Evolutionary conservation across 2,888 invertebrate genomes (phyloP).

Genomic region (Erebia ligea): DNA sequence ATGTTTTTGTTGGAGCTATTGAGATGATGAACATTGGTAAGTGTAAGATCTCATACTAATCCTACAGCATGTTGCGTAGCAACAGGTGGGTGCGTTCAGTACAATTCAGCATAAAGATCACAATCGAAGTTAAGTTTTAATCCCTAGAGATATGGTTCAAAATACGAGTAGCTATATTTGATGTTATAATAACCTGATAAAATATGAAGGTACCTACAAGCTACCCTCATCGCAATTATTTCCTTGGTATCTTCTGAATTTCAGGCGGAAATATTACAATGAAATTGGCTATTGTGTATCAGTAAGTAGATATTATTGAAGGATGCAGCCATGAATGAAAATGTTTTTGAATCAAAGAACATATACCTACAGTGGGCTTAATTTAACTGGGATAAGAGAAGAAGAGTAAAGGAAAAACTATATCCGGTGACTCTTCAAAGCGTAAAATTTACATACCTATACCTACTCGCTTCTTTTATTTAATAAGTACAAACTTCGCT

Average conservation of each 20-base stretch:
- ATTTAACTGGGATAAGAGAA: no score
- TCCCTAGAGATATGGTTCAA: not conserved
- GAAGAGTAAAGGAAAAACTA: no score
- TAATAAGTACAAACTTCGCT: no score
- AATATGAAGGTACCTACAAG: conserved; percentile 1
- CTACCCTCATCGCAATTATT: conserved; percentile 12
- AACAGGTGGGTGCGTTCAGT: conserved; percentile 39
- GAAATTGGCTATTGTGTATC: not conserved
- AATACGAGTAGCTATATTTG: not conserved
- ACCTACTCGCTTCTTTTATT: no score
- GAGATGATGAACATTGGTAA: no score
- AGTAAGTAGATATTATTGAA: not conserved
- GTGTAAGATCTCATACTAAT: no score
- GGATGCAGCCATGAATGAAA: not conserved
- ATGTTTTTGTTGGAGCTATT: no score
- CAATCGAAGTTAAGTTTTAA: not conserved
- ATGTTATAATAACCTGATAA: conserved; percentile 15
- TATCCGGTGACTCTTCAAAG: no score
- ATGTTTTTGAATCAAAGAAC: no score
- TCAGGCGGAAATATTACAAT: conserved; percentile 5
- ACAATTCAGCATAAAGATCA: not conserved
- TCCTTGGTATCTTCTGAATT: conserved; percentile 9
- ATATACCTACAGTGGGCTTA: no score
- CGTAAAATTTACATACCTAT: no score
- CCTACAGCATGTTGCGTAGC: conserved; percentile 36